These are phyloP conservation scores for Blomia tropicalis DNA, from an alignment of 2,888 invertebrate species.

Conservation along the genomic window DNA sequence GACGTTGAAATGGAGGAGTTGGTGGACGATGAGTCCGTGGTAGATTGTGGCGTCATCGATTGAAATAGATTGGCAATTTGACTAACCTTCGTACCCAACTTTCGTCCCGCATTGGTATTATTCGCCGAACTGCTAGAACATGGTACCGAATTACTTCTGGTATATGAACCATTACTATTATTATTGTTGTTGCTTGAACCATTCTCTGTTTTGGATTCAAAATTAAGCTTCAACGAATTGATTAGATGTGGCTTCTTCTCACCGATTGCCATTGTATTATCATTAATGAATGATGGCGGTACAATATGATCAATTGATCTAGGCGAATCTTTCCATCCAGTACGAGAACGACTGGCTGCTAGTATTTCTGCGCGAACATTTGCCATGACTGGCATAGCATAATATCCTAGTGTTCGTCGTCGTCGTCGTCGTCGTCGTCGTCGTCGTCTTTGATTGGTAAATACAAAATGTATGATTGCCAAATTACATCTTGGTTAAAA, in stretches of 20 bases:
- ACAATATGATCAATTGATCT: not conserved
- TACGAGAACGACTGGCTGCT: conserved; percentile 32
- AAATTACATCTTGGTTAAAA: too few relatives aligned
- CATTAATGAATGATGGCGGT: not conserved
- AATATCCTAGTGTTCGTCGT: not conserved
- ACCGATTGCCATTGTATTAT: not conserved
- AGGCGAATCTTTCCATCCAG: conserved; percentile 31
- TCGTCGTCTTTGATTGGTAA: too few relatives aligned
- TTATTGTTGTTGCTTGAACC: not conserved
- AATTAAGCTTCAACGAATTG: not conserved
- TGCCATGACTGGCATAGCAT: conserved; percentile 29
- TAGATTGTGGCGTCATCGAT: conserved; percentile 29
- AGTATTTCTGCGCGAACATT: conserved; percentile 33
- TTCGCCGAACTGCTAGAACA: too few relatives aligned
- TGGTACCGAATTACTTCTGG: conserved; percentile 7
- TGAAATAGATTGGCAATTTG: conserved; percentile 31
- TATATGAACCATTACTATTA: not conserved
- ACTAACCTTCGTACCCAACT: conserved; percentile 31
- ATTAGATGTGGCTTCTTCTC: not conserved
- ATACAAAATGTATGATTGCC: too few relatives aligned
- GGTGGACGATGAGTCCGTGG: conserved; percentile 9
- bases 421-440: not conserved
- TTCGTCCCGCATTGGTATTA: conserved; percentile 23
- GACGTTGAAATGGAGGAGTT: not conserved
- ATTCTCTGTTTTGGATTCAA: not conserved